Percentiles rank a stretch among this genome's conserved stretches.
phyloP scores from a whole-genome alignment of 2,797 vertebrate species.

The Eleutherodactylus coqui region DNA sequence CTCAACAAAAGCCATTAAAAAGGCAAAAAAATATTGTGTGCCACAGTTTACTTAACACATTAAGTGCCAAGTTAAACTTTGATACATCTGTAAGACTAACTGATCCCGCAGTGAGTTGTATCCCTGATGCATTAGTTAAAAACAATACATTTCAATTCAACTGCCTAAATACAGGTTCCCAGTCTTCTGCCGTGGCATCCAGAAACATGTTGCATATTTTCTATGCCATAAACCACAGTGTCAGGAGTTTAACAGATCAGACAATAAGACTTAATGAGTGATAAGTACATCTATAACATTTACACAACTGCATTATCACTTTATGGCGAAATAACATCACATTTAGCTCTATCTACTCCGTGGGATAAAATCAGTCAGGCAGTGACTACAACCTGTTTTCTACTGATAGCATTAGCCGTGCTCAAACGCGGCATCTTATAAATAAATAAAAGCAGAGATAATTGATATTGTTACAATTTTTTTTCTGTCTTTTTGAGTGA shows the following conservation, averaged over 20 bases:
- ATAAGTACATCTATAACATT: constrained; percentile 45
- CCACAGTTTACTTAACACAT: too few relatives aligned
- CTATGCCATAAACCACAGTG: constrained; percentile 50
- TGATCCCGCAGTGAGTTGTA: not conserved
- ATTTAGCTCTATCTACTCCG: constrained; percentile 14
- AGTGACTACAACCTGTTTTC: not conserved
- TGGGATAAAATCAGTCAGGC: constrained; percentile 39
- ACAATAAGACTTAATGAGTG: constrained; percentile 45
- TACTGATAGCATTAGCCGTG: not conserved
- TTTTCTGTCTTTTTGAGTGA: not conserved
- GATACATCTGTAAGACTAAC: too few relatives aligned
- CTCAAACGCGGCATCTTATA: not conserved
- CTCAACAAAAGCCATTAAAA: too few relatives aligned
- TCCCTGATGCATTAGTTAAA: not conserved
- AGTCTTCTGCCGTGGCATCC: not conserved
- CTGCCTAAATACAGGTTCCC: not conserved
- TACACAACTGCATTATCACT: constrained; percentile 33
- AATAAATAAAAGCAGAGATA: not conserved
- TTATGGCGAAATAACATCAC: constrained; percentile 34
- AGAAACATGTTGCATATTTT: constrained; percentile 47
- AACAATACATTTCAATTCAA: not conserved
- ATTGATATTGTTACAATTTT: not conserved
- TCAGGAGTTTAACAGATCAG: constrained; percentile 37
- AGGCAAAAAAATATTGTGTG: too few relatives aligned
- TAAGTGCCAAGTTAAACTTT: too few relatives aligned